Evolutionary conservation across 2,113 vertebrate species (phyloP).

Genomic region (Gavialis gangeticus): DNA sequence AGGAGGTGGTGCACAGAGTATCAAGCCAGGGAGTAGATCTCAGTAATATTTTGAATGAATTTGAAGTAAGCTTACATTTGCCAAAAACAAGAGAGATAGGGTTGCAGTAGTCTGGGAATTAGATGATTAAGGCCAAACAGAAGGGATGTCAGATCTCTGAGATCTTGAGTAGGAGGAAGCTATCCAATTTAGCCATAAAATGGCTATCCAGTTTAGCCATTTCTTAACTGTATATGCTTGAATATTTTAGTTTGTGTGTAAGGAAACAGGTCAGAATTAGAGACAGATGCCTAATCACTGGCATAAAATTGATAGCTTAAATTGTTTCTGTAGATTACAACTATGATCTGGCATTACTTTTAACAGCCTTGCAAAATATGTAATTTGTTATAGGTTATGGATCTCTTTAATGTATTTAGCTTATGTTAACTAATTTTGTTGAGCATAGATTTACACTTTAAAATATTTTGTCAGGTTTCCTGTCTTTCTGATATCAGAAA

Average conservation of each 20-base stretch:
- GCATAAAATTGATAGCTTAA: not conserved
- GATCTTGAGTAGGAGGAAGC: constrained; percentile 35
- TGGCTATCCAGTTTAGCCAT: constrained; percentile 29
- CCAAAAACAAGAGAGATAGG: too few species aligned
- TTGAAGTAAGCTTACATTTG: too few species aligned
- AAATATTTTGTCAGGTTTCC: not conserved
- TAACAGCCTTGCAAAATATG: not conserved
- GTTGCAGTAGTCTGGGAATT: not conserved
- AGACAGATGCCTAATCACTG: not conserved
- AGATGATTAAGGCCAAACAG: not conserved
- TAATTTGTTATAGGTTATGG: not conserved
- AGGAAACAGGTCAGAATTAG: not conserved
- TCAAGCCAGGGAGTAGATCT: too few species aligned
- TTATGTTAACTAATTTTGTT: not conserved
- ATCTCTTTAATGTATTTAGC: not conserved
- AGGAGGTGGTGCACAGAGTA: too few species aligned
- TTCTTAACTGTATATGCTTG: rapidly evolving
- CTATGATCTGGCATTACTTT: not conserved
- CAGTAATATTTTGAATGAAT: too few species aligned
- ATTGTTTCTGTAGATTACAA: not conserved
- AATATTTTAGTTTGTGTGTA: not conserved
- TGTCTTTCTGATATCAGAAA: not conserved
- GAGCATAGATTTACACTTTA: not conserved
- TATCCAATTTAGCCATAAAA: constrained; percentile 38
- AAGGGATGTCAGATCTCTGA: constrained; percentile 43